Conservation (phyloP, 2,888 invertebrate genomes). For the Trypoxylon attenuatum region DNA sequence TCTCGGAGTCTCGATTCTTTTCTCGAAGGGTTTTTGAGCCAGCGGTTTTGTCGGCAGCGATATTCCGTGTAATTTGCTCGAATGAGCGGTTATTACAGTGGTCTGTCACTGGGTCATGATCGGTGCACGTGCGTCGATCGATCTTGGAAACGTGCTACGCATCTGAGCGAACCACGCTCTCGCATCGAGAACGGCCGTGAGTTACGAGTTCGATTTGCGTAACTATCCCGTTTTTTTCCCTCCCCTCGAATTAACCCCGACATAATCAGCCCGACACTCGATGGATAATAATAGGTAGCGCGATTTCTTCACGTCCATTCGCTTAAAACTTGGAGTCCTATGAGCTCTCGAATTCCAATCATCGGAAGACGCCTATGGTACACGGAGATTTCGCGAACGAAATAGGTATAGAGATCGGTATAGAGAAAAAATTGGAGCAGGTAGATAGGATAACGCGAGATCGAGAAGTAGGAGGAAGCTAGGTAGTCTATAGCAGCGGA, state of each 20-base stretch:
- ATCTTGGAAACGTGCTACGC: constrained; percentile 26
- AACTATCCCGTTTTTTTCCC: constrained; percentile 28
- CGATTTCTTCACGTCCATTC: not conserved
- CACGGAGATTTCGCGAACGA: not conserved
- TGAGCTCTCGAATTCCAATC: not conserved
- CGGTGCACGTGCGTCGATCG: constrained; percentile 22
- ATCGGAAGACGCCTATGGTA: too few relatives aligned
- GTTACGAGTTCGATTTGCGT: constrained; percentile 37
- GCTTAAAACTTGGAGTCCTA: too few relatives aligned
- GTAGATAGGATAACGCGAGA: constrained; percentile 2
- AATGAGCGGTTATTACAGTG: constrained; percentile 10
- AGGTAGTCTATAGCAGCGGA: constrained; percentile 38
- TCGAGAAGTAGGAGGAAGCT: constrained; percentile 40
- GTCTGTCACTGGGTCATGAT: constrained; percentile 3
- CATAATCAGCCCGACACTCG: constrained; percentile 11
- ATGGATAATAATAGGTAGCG: not conserved
- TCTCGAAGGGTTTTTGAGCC: too few relatives aligned
- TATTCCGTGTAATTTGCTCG: too few relatives aligned
- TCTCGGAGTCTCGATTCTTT: too few relatives aligned
- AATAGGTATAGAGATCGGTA: not conserved
- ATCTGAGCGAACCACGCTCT: constrained; percentile 17
- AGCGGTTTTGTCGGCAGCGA: too few relatives aligned
- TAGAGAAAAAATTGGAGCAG: not conserved
- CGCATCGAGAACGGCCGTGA: constrained; percentile 18
- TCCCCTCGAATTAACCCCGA: constrained; percentile 16